Evolutionary conservation across 2,113 vertebrate species (phyloP), one percentile per base, ranked within the genome.

Genomic region (Microcebus ravelobensis): DNA sequence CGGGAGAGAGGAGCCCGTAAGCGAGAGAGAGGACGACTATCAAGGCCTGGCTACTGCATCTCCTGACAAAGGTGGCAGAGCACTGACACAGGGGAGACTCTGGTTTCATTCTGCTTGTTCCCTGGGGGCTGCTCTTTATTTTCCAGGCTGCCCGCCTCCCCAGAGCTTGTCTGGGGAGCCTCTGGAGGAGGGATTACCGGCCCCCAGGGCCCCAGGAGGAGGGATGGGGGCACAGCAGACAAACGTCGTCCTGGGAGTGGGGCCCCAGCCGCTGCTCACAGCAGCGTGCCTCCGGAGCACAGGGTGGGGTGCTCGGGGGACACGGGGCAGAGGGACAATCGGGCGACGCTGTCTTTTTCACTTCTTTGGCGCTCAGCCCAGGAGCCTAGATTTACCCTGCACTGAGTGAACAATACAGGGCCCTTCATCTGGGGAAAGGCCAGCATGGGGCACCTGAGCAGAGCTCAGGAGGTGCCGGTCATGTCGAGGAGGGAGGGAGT

Each of bases 101-200:
- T 2, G 14, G 52, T 65, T 87, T 86, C 88, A 50, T 77, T 79
- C 67, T 67, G 59, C 70, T 50, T 50, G 8, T 18, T 85, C 85
- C 85, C 83, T 50, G 63, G 29, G 36, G 70, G 67, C 81, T 13
- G 50, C 34, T 65, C 65, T 92, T 81, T 96, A 87, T 92, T 76
- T 85, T 90, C 42, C 48, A 80, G 76, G 36, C 88, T 70, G 68
- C 65, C 15, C 29, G n/a, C 42, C 34, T 90, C 95, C 68, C 80
- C 67, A 6, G 63, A 59, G 92, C 45, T 77, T 59, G 92, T 95
- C 88, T 94, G 95, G 93, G 36, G 92, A 96, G 52, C 45, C 96
- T 92, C 80, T 3, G 0, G 74, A 70, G 87, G 59, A 2, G 55
- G 50, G 6, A 9, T 59, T 55, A 31, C 36, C 0, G 12, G 23